These are phyloP conservation scores for Pollimyrus isidori DNA, from an alignment of 2,113 vertebrate species.

Conservation along the genomic window DNA sequence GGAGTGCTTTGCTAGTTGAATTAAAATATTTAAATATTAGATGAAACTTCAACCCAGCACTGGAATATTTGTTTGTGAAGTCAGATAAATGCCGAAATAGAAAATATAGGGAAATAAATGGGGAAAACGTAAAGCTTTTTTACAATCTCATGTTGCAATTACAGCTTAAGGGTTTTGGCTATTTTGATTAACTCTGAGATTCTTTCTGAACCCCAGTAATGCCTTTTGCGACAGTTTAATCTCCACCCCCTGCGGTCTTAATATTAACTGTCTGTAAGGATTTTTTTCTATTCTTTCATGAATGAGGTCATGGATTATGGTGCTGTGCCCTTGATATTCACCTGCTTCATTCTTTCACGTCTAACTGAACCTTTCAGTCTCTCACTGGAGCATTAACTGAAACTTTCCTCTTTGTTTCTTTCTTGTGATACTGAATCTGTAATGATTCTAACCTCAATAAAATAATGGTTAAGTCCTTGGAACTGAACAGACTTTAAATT, in stretches of 20 bases:
- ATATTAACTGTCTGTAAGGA: slow-evolving; percentile 38
- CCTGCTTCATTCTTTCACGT: not conserved
- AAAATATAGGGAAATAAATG: slow-evolving; percentile 24
- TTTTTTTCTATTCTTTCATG: slow-evolving; percentile 55
- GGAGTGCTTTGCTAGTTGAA: not conserved
- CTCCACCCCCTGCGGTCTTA: slow-evolving; percentile 62
- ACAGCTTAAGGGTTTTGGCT: slow-evolving; percentile 52
- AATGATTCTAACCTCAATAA: not conserved
- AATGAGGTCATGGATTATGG: slow-evolving; percentile 52
- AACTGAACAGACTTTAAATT: not conserved
- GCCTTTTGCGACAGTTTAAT: slow-evolving; percentile 61
- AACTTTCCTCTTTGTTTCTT: not conserved
- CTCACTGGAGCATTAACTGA: not conserved
- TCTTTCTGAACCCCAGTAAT: slow-evolving; percentile 65
- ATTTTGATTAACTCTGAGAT: slow-evolving; percentile 65
- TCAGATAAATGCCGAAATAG: not conserved
- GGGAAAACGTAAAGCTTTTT: slow-evolving; percentile 48
- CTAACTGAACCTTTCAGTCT: not conserved
- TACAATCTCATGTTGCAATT: slow-evolving; percentile 57
- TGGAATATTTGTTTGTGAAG: not conserved
- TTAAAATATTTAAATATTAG: not conserved
- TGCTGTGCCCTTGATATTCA: slow-evolving; percentile 38
- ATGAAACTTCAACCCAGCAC: not conserved
- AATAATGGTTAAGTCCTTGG: not conserved
- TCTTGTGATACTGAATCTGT: not conserved